A percentile compares a stretch with the other conserved stretches of the same genome.
These are phyloP conservation scores for Cardiocondyla obscurior DNA, from an alignment of 1,140 invertebrate species.

Conservation along the genomic window DNA sequence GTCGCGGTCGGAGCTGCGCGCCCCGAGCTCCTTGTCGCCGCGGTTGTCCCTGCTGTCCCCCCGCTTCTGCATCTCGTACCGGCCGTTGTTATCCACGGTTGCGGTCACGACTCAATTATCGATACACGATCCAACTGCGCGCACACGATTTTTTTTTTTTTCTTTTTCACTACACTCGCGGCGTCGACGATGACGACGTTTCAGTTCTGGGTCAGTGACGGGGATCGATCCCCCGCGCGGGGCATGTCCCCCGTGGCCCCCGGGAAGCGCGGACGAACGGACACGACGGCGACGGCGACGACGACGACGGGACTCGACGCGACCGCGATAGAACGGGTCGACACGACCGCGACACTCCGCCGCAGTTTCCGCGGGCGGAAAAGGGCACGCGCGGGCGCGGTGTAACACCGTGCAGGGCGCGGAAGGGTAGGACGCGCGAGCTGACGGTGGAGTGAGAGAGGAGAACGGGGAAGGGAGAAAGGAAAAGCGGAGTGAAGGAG, in stretches of 20 bases:
- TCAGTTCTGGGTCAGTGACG: constrained; percentile 42
- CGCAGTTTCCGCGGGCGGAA: constrained; percentile 60
- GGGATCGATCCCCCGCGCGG: constrained; percentile 68
- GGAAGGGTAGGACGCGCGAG: constrained; percentile 62
- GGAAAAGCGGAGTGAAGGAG: neutral
- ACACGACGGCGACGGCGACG: constrained; percentile 1
- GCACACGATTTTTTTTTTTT: neutral
- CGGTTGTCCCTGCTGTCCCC: constrained; percentile 74
- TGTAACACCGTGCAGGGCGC: constrained; percentile 56
- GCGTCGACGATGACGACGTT: neutral
- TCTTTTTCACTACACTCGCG: neutral
- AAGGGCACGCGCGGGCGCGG: constrained; percentile 57
- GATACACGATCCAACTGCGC: constrained; percentile 14
- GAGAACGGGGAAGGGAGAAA: neutral
- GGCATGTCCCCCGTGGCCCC: constrained; percentile 55
- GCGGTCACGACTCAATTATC: constrained; percentile 22
- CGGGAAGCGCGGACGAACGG: constrained; percentile 31
- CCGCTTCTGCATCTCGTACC: constrained; percentile 80
- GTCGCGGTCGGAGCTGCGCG: constrained; percentile 73
- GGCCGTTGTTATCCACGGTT: constrained; percentile 58
- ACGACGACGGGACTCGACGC: neutral
- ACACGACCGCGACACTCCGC: constrained; percentile 44
- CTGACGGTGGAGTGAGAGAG: neutral
- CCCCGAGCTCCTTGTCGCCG: constrained; percentile 74
- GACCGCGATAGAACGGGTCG: neutral